Conservation (phyloP, 1,140 invertebrate species). For the Stegodyphus dumicola region DNA sequence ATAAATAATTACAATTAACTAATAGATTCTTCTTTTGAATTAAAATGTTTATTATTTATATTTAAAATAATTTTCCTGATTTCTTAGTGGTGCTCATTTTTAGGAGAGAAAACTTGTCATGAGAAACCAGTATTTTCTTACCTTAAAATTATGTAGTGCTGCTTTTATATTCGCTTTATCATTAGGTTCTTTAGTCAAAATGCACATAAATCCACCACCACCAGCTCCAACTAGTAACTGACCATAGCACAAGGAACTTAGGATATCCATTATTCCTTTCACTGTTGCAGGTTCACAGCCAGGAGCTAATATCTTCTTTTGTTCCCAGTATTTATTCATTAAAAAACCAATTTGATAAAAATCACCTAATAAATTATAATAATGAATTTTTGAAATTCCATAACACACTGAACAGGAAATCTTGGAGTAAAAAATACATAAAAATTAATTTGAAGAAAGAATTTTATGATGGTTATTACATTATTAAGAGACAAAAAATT, state of each 20-base stretch:
- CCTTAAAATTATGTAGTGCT: conserved; percentile 14
- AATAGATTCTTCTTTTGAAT: neutral
- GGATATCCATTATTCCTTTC: conserved; percentile 66
- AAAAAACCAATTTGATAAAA: conserved; percentile 67
- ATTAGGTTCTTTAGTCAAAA: conserved; percentile 66
- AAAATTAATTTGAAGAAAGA: no score
- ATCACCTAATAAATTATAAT: conserved; percentile 64
- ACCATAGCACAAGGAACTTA: conserved; percentile 66
- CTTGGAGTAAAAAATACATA: no score
- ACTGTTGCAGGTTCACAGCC: conserved; percentile 70
- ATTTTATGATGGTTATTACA: no score
- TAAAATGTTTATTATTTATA: neutral
- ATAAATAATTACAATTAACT: no score
- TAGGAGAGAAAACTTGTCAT: no score
- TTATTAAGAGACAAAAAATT: no score
- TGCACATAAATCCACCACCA: conserved; percentile 70
- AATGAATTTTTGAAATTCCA: no score
- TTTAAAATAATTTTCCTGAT: neutral
- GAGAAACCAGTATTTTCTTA: neutral
- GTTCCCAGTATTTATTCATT: conserved; percentile 69
- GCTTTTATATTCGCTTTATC: conserved; percentile 58
- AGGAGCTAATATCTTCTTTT: conserved; percentile 71
- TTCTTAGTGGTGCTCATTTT: no score
- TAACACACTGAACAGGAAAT: no score
- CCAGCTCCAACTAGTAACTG: conserved; percentile 69